A percentile compares a stretch with the other conserved stretches of the same genome.
Conservation (phyloP, 1,140 invertebrate species). For the Mercenaria mercenaria region DNA sequence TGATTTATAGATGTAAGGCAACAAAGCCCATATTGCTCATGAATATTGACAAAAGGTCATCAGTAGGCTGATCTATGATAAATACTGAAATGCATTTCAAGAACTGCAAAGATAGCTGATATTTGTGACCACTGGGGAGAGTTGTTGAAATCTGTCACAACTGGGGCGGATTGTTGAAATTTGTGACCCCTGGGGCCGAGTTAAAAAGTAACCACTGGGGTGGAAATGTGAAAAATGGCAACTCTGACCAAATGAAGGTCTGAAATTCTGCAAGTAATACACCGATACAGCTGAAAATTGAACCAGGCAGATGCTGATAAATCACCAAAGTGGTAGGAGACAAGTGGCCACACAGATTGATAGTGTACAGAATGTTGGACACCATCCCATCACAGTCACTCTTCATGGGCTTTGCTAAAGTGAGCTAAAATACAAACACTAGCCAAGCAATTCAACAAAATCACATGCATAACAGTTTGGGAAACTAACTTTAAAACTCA, state of each 20-base stretch:
- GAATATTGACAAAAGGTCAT: conserved; percentile 19
- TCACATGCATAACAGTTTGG: neutral
- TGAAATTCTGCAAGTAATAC: conserved; percentile 3
- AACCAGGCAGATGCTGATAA: neutral
- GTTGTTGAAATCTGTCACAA: neutral
- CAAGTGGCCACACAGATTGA: conserved; percentile 1
- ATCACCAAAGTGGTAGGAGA: conserved; percentile 14
- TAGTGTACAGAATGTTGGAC: neutral
- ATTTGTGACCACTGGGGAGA: neutral
- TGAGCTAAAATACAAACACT: conserved; percentile 16
- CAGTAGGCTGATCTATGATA: conserved; percentile 6
- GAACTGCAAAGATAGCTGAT: conserved; percentile 6
- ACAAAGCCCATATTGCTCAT: conserved; percentile 14
- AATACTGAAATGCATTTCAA: conserved; percentile 16
- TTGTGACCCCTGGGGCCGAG: neutral
- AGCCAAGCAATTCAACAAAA: neutral
- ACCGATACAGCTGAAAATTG: neutral
- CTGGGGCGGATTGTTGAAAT: conserved; percentile 17
- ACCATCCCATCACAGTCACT: neutral
- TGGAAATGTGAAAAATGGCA: neutral
- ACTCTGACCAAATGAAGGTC: neutral
- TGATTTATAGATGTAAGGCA: neutral
- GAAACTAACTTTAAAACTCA: conserved; percentile 7
- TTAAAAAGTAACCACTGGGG: conserved; percentile 6
- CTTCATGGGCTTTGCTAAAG: neutral